Conservation (phyloP, 2,888 invertebrate species). For the Troides oblongomaculatus region DNA sequence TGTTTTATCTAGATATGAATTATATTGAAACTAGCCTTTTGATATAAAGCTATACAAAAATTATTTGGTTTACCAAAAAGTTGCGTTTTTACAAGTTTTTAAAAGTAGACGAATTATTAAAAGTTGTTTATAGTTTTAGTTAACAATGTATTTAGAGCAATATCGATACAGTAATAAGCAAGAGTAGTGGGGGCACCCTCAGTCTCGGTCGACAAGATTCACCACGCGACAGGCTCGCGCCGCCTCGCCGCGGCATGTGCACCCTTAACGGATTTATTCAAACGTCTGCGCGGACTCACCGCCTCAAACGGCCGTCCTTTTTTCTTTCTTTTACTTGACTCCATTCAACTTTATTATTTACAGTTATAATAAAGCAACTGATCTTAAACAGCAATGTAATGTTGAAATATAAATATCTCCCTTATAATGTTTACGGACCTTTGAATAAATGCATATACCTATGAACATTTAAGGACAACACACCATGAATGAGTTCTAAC, state of each 20-base stretch:
- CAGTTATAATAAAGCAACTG: slow-evolving; percentile 26
- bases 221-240: slow-evolving; percentile 53
- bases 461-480: background rate
- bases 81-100: no score
- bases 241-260: slow-evolving; percentile 61
- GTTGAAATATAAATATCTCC: slow-evolving; percentile 15
- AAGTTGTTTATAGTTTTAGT: no score
- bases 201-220: slow-evolving; percentile 68
- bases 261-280: slow-evolving; percentile 76
- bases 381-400: slow-evolving; percentile 15
- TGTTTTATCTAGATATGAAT: no score
- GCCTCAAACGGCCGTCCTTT: slow-evolving; percentile 22
- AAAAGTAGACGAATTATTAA: no score
- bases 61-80: no score
- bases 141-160: background rate
- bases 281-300: slow-evolving; percentile 50
- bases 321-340: slow-evolving; percentile 27
- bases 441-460: background rate
- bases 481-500: background rate
- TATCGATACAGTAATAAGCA: slow-evolving; percentile 20
- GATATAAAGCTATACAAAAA: no score
- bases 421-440: slow-evolving; percentile 6
- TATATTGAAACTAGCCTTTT: no score
- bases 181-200: slow-evolving; percentile 51
- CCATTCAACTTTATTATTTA: slow-evolving; percentile 31